phyloP scores from a whole-genome alignment of 35 echinoderm and acorn worm genomes.

The Lytechinus pictus region DNA sequence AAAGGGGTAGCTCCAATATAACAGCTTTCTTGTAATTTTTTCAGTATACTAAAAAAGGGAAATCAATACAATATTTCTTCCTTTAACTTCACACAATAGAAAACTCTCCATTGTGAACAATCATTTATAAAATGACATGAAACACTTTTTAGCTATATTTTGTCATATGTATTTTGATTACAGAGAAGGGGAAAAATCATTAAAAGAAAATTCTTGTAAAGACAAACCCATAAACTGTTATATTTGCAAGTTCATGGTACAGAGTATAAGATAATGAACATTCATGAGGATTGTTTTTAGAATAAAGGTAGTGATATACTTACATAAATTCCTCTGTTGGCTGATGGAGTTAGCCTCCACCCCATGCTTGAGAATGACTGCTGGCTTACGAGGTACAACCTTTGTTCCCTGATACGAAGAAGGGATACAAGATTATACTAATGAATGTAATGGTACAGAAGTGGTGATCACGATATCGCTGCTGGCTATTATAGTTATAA shows the following conservation, averaged over 20 bases:
- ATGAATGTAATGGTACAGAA: too few relatives aligned
- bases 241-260: neutral
- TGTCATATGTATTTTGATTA: neutral
- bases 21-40: too few relatives aligned
- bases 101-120: too few relatives aligned
- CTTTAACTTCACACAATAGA: too few relatives aligned
- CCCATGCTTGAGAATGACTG: conserved; percentile 66
- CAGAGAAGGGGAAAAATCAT: neutral
- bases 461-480: too few relatives aligned
- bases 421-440: neutral
- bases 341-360: conserved; percentile 64
- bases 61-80: too few relatives aligned
- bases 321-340: conserved; percentile 67
- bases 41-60: too few relatives aligned
- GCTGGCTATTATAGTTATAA: too few relatives aligned
- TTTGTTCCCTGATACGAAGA: neutral
- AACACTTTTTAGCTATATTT: too few relatives aligned
- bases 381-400: neutral
- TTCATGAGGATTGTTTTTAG: neutral
- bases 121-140: too few relatives aligned
- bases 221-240: neutral
- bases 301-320: conserved; percentile 11
- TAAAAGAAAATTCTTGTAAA: neutral
- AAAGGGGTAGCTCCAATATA: too few relatives aligned
- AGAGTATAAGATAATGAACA: neutral